These are phyloP conservation scores for Notamacropus eugenii DNA, from an alignment of 2,797 vertebrate genomes.

Conservation along the genomic window DNA sequence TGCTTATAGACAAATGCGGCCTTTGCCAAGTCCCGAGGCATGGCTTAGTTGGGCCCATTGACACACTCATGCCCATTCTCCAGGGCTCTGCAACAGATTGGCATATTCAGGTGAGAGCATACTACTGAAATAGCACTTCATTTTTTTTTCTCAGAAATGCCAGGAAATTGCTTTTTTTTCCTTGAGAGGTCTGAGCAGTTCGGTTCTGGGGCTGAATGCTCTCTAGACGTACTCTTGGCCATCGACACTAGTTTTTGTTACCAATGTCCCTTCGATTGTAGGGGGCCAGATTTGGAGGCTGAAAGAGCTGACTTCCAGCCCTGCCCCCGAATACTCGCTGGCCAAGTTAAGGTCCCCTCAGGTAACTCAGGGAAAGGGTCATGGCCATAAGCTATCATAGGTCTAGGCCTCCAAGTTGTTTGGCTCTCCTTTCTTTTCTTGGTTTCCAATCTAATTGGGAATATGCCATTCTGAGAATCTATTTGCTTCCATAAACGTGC, in stretches of 20 bases:
- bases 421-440: neutral
- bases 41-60: neutral
- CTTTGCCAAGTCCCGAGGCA: neutral
- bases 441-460: neutral
- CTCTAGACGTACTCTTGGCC: neutral
- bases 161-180: neutral
- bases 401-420: neutral
- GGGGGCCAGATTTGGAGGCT: neutral
- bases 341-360: neutral
- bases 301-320: neutral
- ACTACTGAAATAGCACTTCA: neutral
- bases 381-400: neutral
- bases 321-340: neutral
- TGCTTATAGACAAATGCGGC: neutral
- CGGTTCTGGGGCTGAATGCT: neutral
- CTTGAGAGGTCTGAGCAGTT: neutral
- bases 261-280: neutral
- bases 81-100: neutral
- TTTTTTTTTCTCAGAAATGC: neutral
- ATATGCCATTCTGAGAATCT: constrained; percentile 81
- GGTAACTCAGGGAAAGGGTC: neutral
- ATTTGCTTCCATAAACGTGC: constrained; percentile 69
- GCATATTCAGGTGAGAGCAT: neutral
- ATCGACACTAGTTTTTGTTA: neutral
- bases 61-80: neutral